Conservation (phyloP, 1,140 invertebrate genomes). For the Monochamus saltuarius region DNA sequence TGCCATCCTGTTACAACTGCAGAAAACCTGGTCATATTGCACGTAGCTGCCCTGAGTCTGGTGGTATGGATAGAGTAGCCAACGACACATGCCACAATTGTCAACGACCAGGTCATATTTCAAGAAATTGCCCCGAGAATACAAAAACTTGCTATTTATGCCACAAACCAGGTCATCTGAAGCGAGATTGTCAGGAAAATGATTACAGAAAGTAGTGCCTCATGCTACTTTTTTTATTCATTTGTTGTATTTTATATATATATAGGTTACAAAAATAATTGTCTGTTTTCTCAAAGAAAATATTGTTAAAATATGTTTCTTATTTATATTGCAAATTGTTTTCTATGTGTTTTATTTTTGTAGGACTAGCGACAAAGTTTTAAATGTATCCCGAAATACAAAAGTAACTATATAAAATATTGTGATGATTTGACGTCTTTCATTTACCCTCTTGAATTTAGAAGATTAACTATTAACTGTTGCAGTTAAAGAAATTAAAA, state of each 20-base stretch:
- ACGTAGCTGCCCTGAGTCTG: slow-evolving; percentile 76
- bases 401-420: no score
- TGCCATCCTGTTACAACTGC: slow-evolving; percentile 84
- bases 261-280: slow-evolving; percentile 22
- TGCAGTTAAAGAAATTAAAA: no score
- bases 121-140: slow-evolving; percentile 82
- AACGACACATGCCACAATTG: slow-evolving; percentile 82
- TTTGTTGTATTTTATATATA: slow-evolving; percentile 37
- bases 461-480: no score
- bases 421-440: no score
- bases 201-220: slow-evolving; percentile 45
- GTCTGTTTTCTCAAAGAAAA: slow-evolving; percentile 24
- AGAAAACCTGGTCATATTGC: slow-evolving; percentile 87
- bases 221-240: slow-evolving; percentile 12
- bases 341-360: no score
- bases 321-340: slow-evolving; percentile 13
- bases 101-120: slow-evolving; percentile 83
- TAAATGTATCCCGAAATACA: no score
- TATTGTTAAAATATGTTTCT: slow-evolving; percentile 28
- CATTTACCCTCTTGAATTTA: no score
- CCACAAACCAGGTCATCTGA: slow-evolving; percentile 86
- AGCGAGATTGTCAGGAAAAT: slow-evolving; percentile 82
- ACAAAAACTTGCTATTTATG: slow-evolving; percentile 86
- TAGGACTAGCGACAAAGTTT: no score
- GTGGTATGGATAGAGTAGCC: slow-evolving; percentile 51